A percentile compares a stretch with the other conserved stretches of the same genome.
phyloP scores from a whole-genome alignment of 2,113 vertebrate species.

The Ailuropoda melanoleuca region DNA sequence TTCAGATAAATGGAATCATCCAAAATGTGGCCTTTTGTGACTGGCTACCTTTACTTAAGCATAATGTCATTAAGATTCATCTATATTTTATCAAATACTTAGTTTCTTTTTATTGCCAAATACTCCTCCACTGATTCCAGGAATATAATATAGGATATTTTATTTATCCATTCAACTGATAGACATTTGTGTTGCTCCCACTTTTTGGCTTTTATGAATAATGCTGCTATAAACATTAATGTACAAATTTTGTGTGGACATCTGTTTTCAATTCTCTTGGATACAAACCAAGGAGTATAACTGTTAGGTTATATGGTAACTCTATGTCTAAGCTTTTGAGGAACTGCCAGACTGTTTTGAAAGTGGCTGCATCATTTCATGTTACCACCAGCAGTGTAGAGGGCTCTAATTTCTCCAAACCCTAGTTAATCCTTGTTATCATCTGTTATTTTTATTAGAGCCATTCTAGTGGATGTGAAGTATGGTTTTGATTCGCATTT shows the following conservation, averaged over 20 bases:
- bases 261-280: background rate
- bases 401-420: background rate
- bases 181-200: background rate
- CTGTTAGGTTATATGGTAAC: background rate
- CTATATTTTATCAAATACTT: background rate
- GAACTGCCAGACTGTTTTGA: constrained; percentile 1
- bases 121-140: background rate
- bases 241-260: background rate
- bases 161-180: background rate
- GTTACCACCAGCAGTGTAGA: background rate
- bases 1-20: background rate
- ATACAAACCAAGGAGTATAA: background rate
- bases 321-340: background rate
- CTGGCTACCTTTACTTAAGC: background rate
- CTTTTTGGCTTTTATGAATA: background rate
- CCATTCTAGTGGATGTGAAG: background rate
- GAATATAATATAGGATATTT: constrained; percentile 21
- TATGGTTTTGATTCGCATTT: constrained; percentile 13
- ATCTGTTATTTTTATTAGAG: background rate
- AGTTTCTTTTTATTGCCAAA: background rate
- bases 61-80: background rate
- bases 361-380: constrained; percentile 5
- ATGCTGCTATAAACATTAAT: background rate
- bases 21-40: background rate
- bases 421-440: background rate